phyloP scores from a whole-genome alignment of 2,888 invertebrate genomes.

The Coremacera marginata region DNA sequence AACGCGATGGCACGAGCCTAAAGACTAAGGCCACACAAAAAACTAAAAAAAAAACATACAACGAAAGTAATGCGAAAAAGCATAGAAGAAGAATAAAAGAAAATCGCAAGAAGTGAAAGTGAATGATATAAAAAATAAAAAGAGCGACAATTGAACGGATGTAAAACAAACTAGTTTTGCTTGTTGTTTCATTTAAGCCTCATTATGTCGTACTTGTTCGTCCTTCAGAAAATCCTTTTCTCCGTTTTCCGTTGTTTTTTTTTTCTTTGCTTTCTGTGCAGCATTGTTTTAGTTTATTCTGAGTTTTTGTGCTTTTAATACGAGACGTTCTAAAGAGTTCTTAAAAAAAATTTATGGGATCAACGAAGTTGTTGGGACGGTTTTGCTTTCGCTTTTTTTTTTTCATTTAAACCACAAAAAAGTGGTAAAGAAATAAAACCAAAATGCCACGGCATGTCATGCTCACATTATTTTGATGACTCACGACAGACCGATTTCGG shows the following conservation, averaged over 20 bases:
- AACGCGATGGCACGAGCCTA: background rate
- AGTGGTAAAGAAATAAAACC: background rate
- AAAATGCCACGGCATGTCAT: slow-evolving; percentile 40
- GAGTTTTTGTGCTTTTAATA: too few species aligned
- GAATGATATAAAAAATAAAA: background rate
- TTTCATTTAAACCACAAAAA: too few species aligned
- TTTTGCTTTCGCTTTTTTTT: background rate
- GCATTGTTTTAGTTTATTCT: too few species aligned
- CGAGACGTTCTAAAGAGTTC: too few species aligned
- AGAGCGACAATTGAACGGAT: background rate
- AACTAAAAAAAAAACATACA: background rate
- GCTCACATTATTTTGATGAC: slow-evolving; percentile 35
- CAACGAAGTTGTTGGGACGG: background rate
- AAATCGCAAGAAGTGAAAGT: background rate
- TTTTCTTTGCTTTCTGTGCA: background rate
- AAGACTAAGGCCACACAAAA: background rate
- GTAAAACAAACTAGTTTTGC: slow-evolving; percentile 1
- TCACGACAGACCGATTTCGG: slow-evolving; percentile 28
- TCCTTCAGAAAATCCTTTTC: background rate
- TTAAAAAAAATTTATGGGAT: too few species aligned
- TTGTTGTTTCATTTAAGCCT: slow-evolving; percentile 4
- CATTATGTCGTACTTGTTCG: background rate
- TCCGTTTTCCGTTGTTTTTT: too few species aligned
- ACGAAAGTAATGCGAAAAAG: slow-evolving; percentile 9
- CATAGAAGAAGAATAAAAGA: background rate